These are phyloP conservation scores for Lordiphosa fenestrarum DNA, from an alignment of 2,888 invertebrate genomes.

Conservation along the genomic window DNA sequence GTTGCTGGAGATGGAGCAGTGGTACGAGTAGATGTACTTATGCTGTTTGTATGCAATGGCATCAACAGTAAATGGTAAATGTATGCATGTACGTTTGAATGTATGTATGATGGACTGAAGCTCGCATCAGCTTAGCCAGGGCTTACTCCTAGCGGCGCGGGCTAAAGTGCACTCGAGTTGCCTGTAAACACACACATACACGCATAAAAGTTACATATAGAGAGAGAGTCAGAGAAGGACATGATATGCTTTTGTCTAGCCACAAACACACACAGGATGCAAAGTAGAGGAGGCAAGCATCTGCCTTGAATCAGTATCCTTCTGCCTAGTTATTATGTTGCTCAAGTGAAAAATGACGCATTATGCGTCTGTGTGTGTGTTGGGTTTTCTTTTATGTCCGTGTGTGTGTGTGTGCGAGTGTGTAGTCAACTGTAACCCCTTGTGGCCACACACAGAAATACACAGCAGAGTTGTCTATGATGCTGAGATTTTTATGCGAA, in stretches of 20 bases:
- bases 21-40: no score
- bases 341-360: conserved; percentile 63
- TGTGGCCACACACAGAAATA: conserved; percentile 27
- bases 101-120: neutral
- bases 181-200: conserved; percentile 49
- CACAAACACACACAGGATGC: conserved; percentile 39
- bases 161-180: conserved; percentile 69
- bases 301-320: conserved; percentile 1
- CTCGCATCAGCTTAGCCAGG: conserved; percentile 44
- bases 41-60: conserved; percentile 1
- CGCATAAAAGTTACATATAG: conserved; percentile 33
- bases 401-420: conserved; percentile 19
- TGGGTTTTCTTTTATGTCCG: conserved; percentile 12
- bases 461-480: conserved; percentile 43
- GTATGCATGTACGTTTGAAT: neutral
- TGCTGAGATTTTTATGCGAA: conserved; percentile 51
- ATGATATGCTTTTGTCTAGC: conserved; percentile 62
- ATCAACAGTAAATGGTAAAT: conserved; percentile 4
- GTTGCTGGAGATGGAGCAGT: no score
- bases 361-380: conserved; percentile 43
- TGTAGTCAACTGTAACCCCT: conserved; percentile 43
- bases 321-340: conserved; percentile 46
- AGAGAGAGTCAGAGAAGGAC: conserved; percentile 29
- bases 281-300: conserved; percentile 11
- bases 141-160: conserved; percentile 53